Conservation (phyloP, 2,113 vertebrate species). For the Paramormyrops kingsleyae region DNA sequence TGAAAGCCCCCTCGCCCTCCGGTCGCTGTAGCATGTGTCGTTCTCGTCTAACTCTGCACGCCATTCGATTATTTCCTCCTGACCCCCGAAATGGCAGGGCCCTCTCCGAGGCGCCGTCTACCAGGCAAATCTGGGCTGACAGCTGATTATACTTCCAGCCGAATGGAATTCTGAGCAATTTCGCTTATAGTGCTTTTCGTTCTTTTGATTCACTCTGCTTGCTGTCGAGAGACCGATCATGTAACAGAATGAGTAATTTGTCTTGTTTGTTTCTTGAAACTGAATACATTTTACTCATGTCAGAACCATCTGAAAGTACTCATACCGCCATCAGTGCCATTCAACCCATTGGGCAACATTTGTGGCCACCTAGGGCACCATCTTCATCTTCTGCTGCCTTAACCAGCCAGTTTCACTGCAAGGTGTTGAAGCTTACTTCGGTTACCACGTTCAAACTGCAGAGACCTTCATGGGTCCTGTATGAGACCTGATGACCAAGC, state of each 20-base stretch:
- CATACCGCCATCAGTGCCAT: neutral
- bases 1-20: neutral
- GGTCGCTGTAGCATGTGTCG: neutral
- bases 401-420: neutral
- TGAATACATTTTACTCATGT: neutral
- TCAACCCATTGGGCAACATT: neutral
- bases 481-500: neutral
- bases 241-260: neutral
- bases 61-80: slow-evolving; percentile 9
- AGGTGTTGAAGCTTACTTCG: neutral
- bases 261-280: neutral
- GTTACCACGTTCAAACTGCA: neutral
- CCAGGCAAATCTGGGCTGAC: neutral
- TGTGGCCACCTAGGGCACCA: neutral
- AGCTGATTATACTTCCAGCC: neutral
- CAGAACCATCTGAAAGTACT: neutral
- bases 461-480: neutral
- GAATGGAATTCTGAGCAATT: neutral
- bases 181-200: neutral
- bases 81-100: slow-evolving; percentile 1
- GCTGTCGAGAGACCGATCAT: neutral
- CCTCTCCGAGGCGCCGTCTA: neutral
- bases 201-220: neutral
- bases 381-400: neutral
- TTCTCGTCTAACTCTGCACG: neutral